phyloP scores from a whole-genome alignment of 2,888 invertebrate species.

The Brachynemurus nebulosus region DNA sequence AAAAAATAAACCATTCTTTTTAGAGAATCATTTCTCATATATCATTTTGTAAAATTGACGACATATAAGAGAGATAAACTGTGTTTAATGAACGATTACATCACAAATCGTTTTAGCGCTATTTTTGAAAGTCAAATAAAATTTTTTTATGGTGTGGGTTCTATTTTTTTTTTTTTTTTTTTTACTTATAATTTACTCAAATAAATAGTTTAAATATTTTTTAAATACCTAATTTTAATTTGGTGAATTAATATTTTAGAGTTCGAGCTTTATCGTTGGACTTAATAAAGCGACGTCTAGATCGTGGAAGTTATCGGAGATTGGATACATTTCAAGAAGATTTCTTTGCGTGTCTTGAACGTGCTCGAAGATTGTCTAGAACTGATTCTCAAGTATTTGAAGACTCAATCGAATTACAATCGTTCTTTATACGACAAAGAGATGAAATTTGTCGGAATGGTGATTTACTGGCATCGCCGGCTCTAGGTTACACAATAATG shows the following conservation, averaged over 20 bases:
- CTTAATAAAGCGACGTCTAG: constrained; percentile 81
- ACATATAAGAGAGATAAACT: too few relatives aligned
- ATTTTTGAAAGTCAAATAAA: too few relatives aligned
- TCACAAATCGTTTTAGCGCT: too few relatives aligned
- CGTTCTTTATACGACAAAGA: constrained; percentile 71
- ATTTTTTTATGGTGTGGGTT: too few relatives aligned
- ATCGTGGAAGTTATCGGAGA: constrained; percentile 82
- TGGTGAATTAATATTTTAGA: constrained; percentile 40
- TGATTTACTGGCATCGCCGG: constrained; percentile 71
- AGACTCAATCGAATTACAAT: constrained; percentile 86
- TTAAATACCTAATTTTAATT: neutral
- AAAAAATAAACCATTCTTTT: too few relatives aligned
- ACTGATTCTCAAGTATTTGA: constrained; percentile 93
- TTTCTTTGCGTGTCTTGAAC: constrained; percentile 83
- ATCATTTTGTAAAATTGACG: too few relatives aligned
- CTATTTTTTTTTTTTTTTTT: too few relatives aligned
- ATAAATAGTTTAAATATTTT: too few relatives aligned
- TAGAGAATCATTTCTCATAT: too few relatives aligned
- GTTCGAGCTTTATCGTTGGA: constrained; percentile 79
- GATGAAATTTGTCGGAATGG: constrained; percentile 60
- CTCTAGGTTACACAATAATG: constrained; percentile 63
- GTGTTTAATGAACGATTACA: too few relatives aligned
- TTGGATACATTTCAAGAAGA: constrained; percentile 95
- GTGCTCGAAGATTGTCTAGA: constrained; percentile 73
- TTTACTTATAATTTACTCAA: too few relatives aligned